Base-by-base conservation (phyloP, 2,113 vertebrate species). In the Salvelinus namaycush region DNA sequence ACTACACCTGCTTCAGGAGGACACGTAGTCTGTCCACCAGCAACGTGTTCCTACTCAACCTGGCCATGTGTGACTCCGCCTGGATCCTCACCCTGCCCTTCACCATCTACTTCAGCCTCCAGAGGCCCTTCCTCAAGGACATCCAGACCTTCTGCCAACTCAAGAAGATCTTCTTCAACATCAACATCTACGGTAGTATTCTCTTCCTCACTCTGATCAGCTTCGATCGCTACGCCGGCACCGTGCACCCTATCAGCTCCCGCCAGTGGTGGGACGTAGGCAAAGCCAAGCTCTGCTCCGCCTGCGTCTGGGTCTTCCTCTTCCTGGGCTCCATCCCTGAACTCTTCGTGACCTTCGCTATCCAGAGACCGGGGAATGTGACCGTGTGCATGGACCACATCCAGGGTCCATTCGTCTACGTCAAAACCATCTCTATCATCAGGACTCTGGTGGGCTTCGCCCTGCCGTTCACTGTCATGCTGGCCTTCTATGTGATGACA, bases 201-300 rank as follows among this genome's bases (percentile, higher is more conserved):
- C 87, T 93, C 73, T 96, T 96, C 81, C 88, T 96, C 75, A 91
- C 92, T 3, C 87, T 95, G 5, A 91, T 94, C 84, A 94, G 93
- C 72, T 95, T 95, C 26, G 93, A 95, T 79, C 91, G 94, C 49
- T 95, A 92, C 0, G 20, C 92, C 54, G 90, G 93, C 14, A 92
- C 92, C 2, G 93, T 93, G 64, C 92, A 94, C 75, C 93, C 95
- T 1, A 87, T 95, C 78, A 86, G 86, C 59, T 94, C 94, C 1
- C 74, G 94, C 51, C 89, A 77, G 0, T 95, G 94, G 93, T 96
- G 93, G 93, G 73, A 91, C 18, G 92, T 87, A 78, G 76, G 79
- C 24, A 94, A 92, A 79, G 94, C 93, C 4, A 54, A 81, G 73
- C 68, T 88, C 18, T 95, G 93, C 82, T 90, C 91, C 2, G n/a